phyloP scores from a whole-genome alignment of 1,140 invertebrate genomes.

The Octopus bimaculoides region DNA sequence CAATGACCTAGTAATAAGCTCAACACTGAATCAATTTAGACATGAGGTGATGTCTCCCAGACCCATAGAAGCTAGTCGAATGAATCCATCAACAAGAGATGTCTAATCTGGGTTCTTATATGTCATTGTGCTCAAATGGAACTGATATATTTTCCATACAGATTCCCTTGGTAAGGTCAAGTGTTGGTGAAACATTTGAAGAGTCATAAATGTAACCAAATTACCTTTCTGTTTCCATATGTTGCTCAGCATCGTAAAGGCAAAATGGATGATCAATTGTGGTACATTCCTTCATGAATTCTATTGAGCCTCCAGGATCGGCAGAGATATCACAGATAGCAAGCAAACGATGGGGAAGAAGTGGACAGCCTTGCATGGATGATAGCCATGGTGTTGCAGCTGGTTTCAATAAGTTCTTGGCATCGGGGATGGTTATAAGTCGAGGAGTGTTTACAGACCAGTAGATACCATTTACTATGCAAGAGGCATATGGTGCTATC shows the following conservation, averaged over 20 bases:
- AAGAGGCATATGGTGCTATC: slow-evolving; percentile 96
- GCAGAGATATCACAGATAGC: slow-evolving; percentile 97
- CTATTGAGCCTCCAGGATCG: slow-evolving; percentile 97
- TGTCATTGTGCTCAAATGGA: too few species aligned
- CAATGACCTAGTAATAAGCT: too few species aligned
- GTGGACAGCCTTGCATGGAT: slow-evolving; percentile 74
- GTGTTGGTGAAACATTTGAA: too few species aligned
- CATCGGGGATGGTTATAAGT: slow-evolving; percentile 94
- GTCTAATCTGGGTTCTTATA: too few species aligned
- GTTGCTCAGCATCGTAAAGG: slow-evolving; percentile 96
- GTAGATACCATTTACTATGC: slow-evolving; percentile 97
- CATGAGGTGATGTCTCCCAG: too few species aligned
- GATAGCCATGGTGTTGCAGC: slow-evolving; percentile 90
- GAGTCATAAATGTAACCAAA: neutral
- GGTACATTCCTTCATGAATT: slow-evolving; percentile 99
- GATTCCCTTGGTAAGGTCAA: too few species aligned
- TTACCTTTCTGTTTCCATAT: slow-evolving; percentile 91
- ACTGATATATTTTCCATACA: too few species aligned
- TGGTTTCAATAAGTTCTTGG: slow-evolving; percentile 86
- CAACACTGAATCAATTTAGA: too few species aligned
- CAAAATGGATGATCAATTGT: slow-evolving; percentile 99
- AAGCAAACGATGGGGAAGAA: slow-evolving; percentile 75
- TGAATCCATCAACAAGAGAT: too few species aligned
- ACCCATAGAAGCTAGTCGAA: too few species aligned
- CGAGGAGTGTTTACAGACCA: slow-evolving; percentile 97